A percentile compares a stretch with the other conserved stretches of the same genome.
These are phyloP conservation scores for Cossypha niveicapilla DNA, from an alignment of 2,797 vertebrate genomes.

Conservation along the genomic window DNA sequence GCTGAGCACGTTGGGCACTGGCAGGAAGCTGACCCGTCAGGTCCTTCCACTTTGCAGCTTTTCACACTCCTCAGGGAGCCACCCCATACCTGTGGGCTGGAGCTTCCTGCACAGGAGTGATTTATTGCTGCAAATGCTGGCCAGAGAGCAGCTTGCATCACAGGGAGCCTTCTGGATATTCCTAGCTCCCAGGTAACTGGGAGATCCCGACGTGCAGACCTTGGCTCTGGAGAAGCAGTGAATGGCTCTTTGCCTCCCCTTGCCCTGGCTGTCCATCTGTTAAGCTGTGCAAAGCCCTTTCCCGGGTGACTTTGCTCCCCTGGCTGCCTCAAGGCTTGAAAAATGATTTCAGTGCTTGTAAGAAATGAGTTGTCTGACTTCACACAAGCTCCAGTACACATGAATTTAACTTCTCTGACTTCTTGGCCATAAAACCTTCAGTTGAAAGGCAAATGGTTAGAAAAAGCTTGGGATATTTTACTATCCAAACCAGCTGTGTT, in stretches of 20 bases:
- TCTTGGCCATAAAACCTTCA: neutral
- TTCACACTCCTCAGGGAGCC: neutral
- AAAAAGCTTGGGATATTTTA: neutral
- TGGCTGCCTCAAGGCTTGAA: neutral
- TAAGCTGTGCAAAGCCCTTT: neutral
- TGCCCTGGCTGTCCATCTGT: neutral
- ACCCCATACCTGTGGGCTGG: neutral
- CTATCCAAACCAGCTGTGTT: neutral
- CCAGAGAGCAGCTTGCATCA: neutral
- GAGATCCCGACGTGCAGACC: neutral
- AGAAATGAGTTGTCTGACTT: neutral
- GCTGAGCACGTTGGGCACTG: neutral
- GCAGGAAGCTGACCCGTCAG: neutral
- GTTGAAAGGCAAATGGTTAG: neutral
- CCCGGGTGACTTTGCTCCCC: neutral
- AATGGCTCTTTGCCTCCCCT: neutral
- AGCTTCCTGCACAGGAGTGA: neutral
- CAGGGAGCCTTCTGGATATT: neutral
- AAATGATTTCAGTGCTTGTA: neutral
- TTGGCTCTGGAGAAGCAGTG: neutral
- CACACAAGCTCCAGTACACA: neutral
- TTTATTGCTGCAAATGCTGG: neutral
- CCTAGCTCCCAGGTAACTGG: neutral
- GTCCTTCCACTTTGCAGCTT: conserved; percentile 2
- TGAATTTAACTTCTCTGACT: neutral